These are phyloP conservation scores for Rhimphoctona megacephalus DNA, from an alignment of 2,888 invertebrate genomes.

Conservation along the genomic window DNA sequence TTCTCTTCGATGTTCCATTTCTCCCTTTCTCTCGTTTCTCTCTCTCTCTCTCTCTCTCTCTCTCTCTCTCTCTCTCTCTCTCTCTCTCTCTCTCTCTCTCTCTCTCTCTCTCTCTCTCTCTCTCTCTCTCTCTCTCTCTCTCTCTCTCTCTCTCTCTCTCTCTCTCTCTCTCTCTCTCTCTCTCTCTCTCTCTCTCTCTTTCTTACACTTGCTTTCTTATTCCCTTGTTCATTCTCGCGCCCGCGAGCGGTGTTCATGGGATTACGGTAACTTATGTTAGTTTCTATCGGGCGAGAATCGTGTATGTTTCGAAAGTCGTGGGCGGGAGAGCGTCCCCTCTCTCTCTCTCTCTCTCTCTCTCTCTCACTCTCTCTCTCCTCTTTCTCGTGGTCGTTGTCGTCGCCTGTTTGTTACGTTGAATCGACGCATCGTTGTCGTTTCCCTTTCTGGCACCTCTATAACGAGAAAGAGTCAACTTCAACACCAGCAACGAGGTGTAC, in stretches of 20 bases:
- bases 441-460: slow-evolving; percentile 40
- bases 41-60: background rate
- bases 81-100: slow-evolving; percentile 10
- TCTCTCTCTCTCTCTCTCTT: background rate
- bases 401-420: slow-evolving; percentile 70
- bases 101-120: background rate
- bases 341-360: too few species aligned
- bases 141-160: too few species aligned
- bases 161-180: slow-evolving; percentile 2
- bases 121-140: background rate
- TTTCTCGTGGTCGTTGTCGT: slow-evolving; percentile 1
- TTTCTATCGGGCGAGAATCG: slow-evolving; percentile 69
- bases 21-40: slow-evolving; percentile 19
- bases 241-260: slow-evolving; percentile 59
- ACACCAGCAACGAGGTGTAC: slow-evolving; percentile 43
- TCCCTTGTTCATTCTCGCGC: slow-evolving; percentile 26
- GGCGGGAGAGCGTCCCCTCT: slow-evolving; percentile 67
- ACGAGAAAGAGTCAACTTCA: slow-evolving; percentile 67
- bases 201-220: slow-evolving; percentile 5
- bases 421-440: slow-evolving; percentile 61
- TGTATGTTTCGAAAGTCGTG: slow-evolving; percentile 70
- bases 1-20: slow-evolving; percentile 22
- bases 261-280: slow-evolving; percentile 69
- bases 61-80: background rate
- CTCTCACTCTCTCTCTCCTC: slow-evolving; percentile 1